Base-by-base conservation (phyloP, 2,888 invertebrate genomes). In the Patella ulyssiponensis region DNA sequence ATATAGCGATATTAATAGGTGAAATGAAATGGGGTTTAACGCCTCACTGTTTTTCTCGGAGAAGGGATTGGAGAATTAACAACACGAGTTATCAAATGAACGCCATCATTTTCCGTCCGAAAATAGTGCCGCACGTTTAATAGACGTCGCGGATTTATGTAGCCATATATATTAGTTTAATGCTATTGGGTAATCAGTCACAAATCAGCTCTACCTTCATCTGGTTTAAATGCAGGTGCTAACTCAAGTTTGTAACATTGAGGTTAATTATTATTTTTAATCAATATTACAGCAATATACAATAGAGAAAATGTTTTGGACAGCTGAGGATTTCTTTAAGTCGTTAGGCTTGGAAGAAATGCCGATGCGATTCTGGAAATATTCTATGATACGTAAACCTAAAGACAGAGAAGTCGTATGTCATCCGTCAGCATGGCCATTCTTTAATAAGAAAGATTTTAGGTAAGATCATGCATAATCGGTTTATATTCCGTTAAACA, bases 311-410 rank as follows among this genome's bases (percentile, higher is more conserved):
- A 94, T 96, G 81, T 94, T 90, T 80, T 75, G 83, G 70, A 84
- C 85, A 70, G 88, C 91, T 0, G 91, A 92, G 73, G 82, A 85
- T 11, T 92, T 92, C 83, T 92, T 89, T 80, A 83, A 79, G 4
- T 90, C 91, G 5, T 81, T 91, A 7, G 91, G 90, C n/a, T 85
- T 97, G 88, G 95, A 95, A 86, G 94, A 95, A 0, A 95, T 95
- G 93, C 95, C 96, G 0, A 94, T 95, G 0, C 95, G 95, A 91
- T 97, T 97, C 93, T 97, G 97, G 96, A 93, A 95, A 69, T 94
- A 94, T 44, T 96, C 96, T 0, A 93, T 97, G 93, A 92, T 97
- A 71, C 94, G 95, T 81, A 94, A 95, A 78, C 96, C 97, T 0
- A 91, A 93, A 81, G 93, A 95, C 15, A 79, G 95, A 93, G 90